Base-by-base conservation (phyloP, 1,140 invertebrate species). In the Anastrepha obliqua region DNA sequence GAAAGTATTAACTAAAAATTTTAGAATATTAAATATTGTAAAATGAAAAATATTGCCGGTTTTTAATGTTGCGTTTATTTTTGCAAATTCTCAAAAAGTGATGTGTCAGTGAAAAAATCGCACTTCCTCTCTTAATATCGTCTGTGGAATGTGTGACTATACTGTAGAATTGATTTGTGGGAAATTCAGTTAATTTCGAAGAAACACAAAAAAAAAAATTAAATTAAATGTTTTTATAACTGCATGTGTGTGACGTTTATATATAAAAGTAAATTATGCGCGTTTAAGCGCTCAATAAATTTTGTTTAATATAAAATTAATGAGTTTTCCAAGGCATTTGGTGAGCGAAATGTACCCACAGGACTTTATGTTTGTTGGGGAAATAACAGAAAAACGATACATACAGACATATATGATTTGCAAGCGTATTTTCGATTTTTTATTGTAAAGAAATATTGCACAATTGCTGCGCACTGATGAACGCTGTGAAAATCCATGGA, bases 271-370 rank as follows among this genome's bases (percentile, higher is more conserved):
- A 62, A 62, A 62, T 62, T 62, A 62, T 17, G 4, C 60, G 60
- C 60, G 6, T 55, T 55, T 55, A 55, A 55, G 51, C 51, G 67
- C 67, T 74, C 39, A 74, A 74, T 74, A 74, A 74, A 74, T 74
- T 74, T 74, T 74, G 29, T 74, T 74, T 74, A 74, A 55, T 81
- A 81, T 9, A 81, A 17, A 81, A 20, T 81, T 81, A 81, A 81
- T 81, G 17, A n/a, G 17, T 51, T 81, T 81, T 81, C 7, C 74
- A 55, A 47, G 15, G 47, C 74, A 74, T 81, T 51, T 29, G 74
- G 74, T 81, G 74, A 55, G 74, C 74, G 47, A 55, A 74, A 81
- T 81, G 47, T 81, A 55, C 8, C 74, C 74, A 81, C 74, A 81
- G n/a, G 47, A 55, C 47, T 81, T 58, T 29, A 51, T 20, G n/a